Evolutionary conservation across 2,888 invertebrate species (phyloP), one percentile per base, ranked within the genome.

Genomic region (Drosophila demipolita): DNA sequence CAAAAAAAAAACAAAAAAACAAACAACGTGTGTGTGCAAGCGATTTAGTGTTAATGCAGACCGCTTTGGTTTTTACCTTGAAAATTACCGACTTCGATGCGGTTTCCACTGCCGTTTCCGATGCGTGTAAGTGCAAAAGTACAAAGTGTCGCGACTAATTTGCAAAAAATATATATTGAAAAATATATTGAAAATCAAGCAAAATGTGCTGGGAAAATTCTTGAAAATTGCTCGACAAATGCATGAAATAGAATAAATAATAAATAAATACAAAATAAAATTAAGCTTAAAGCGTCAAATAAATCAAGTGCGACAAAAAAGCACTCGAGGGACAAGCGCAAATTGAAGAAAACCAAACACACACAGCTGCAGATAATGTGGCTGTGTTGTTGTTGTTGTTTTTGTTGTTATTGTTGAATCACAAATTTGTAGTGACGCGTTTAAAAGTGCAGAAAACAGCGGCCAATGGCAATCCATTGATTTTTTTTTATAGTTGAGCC

Each of bases 361-460:
- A 52, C 32, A 57, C 32, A 49, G 26, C 12, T 32, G 26, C n/a
- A 23, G 72, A 74, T 6, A 6, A 17, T 49, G 49, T 17, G 23
- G 17, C 29, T 29, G 17, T 49, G 50, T 50, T 50, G 3, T 32
- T 42, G 40, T 70, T 64, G 12, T 55, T 42, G 45, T 33, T 66
- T 29, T 50, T 50, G 2, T 32, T 42, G 40, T 70, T 64, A 36
- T 55, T 42, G 45, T 33, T 66, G 64, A 67, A 45, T 78, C 55
- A 72, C 80, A 80, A 79, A 85, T 81, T 81, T 74, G 53, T 64
- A 64, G 77, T 85, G 85, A 85, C 85, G 84, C 84, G 87, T 82
- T 83, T 53, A 87, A 89, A 78, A 87, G 89, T 85, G 89, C 87
- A 85, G 89, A 89, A 87, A 87, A 87, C 45, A 75, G 79, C 81